phyloP scores from a whole-genome alignment of 2,797 vertebrate species.

The Petrocephalus sullivani region DNA sequence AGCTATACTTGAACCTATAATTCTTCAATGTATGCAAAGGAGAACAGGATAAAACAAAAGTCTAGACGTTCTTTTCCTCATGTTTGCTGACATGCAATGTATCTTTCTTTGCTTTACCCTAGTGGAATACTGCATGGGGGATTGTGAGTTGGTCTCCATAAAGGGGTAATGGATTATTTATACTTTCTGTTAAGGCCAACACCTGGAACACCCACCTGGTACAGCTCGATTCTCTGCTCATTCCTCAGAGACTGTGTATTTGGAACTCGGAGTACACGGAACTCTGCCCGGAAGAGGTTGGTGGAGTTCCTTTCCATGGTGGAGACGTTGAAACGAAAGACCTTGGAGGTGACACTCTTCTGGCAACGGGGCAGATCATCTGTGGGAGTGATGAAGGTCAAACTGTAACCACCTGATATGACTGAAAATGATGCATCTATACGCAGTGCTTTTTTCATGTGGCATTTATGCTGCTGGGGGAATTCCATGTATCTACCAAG shows the following conservation, averaged over 20 bases:
- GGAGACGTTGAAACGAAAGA: conserved; percentile 86
- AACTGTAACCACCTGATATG: background rate
- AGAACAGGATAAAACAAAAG: background rate
- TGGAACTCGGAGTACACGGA: conserved; percentile 78
- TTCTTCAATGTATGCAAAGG: background rate
- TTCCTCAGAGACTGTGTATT: conserved; percentile 77
- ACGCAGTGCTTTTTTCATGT: background rate
- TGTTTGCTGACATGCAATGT: background rate
- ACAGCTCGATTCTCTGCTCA: conserved; percentile 87
- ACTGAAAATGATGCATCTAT: background rate
- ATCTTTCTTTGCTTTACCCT: background rate
- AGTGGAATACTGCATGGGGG: background rate
- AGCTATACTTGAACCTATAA: background rate
- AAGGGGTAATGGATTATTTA: background rate
- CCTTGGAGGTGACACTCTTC: conserved; percentile 79
- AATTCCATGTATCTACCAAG: background rate
- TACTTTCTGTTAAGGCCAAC: background rate
- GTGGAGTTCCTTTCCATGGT: conserved; percentile 85
- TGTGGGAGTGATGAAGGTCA: conserved; percentile 44
- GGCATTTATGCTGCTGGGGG: background rate
- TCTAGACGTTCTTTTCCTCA: too few relatives aligned
- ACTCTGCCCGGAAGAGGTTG: conserved; percentile 87
- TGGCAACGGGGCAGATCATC: conserved; percentile 80
- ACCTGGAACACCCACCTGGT: conserved; percentile 62
- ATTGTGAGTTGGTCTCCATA: background rate